A percentile compares a stretch with the other conserved stretches of the same genome.
Evolutionary conservation across 1,140 invertebrate species (phyloP).

Genomic region (Leptonema lineaticorne): DNA sequence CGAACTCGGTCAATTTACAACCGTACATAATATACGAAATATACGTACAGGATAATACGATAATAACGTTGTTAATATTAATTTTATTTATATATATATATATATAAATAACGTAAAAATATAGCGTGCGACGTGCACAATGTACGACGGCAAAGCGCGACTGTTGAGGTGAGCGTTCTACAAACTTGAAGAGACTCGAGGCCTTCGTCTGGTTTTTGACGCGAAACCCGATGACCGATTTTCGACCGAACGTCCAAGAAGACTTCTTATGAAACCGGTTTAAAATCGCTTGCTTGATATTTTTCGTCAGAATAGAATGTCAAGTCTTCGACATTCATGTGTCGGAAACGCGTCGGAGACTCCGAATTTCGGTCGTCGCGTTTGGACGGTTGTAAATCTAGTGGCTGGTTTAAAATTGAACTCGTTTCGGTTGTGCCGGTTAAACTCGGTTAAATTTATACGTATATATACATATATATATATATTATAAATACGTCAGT

Average conservation of each 20-base stretch:
- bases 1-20: not conserved
- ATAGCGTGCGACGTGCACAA: slow-evolving; percentile 16
- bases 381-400: not conserved
- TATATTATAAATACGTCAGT: too few relatives aligned
- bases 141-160: slow-evolving; percentile 2
- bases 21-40: too few relatives aligned
- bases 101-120: too few relatives aligned
- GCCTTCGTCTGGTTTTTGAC: slow-evolving; percentile 5
- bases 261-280: not conserved
- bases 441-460: too few relatives aligned
- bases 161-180: not conserved
- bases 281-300: not conserved
- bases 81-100: too few relatives aligned
- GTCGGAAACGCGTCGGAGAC: not conserved
- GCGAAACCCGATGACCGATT: too few relatives aligned
- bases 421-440: too few relatives aligned
- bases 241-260: not conserved
- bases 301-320: not conserved
- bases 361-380: not conserved
- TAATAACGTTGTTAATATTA: too few relatives aligned
- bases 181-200: not conserved
- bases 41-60: too few relatives aligned
- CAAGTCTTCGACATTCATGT: not conserved
- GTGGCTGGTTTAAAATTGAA: not conserved
- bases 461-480: too few relatives aligned